Base-by-base conservation (phyloP, 2,888 invertebrate genomes). In the Cremastinae sp. region DNA sequence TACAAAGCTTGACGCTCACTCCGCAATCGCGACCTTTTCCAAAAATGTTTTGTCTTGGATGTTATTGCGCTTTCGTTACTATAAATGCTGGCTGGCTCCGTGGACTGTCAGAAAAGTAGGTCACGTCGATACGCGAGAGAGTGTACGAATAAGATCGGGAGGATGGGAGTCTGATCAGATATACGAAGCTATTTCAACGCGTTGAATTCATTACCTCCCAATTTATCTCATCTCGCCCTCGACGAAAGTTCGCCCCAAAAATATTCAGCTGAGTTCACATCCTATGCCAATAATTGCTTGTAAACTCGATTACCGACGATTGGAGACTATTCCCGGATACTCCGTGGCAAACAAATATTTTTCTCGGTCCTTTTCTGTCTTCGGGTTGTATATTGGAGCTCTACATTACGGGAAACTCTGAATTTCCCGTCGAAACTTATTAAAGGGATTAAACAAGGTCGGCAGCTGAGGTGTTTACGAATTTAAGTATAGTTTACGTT, bases 131-230 rank as follows among this genome's bases (percentile, higher is more conserved):
- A 85, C 83, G 83, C 81, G 58, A 73, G 71, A 73, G 69, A 53
- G n/a, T n/a, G 43, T 22, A 58, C 75, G 75, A 49, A 41, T 47
- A 68, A 64, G 43, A 51, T 58, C 43, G 55, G 35, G 22, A 41
- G 49, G 37, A 47, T 14, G 41, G 28, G 51, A 74, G 51, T 62
- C 79, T 78, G 83, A 85, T 84, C 80, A 80, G 77, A 14, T 76
- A 20, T 22, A 41, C 81, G 79, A 74, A 74, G 80, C 79, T 87
- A 84, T 86, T 86, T 82, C 81, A 75, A 74, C 59, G 79, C 81
- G 76, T 80, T 72, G 83, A 84, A 85, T 86, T 86, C 85, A 86
- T 86, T 85, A 85, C 81, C 81, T 81, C 82, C 81, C 81, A 79
- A 84, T 85, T 84, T 82, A 83, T 85, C 28, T 28, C 61, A 65